Base-by-base conservation (phyloP, 1,140 invertebrate genomes). In the Drosophila miranda region DNA sequence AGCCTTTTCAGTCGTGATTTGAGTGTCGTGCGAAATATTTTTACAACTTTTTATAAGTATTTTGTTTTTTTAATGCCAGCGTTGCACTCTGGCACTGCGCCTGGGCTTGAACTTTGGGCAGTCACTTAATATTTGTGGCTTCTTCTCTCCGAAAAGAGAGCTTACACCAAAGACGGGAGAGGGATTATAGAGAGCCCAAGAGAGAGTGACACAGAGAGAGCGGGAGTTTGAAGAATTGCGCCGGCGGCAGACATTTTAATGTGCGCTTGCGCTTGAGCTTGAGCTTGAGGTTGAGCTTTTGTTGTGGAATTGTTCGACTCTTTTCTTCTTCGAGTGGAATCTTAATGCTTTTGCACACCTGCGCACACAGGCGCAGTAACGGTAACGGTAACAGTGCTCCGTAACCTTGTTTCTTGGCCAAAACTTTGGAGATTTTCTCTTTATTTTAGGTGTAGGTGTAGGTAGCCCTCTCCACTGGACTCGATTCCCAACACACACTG, bases 321-420 rank as follows among this genome's bases (percentile, higher is more conserved):
- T 38, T 38, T 38, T 38, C 30, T 9, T 38, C 56, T 61, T 77
- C 56, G 69, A 86, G 82, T 87, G 81, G 81, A 86, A 86, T 86
- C 87, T 86, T 86, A 87, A 86, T 87, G 82, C 82, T 73, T 87
- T 82, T 38, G 82, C 78, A 87, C 82, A 87, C 82, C 82, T 87
- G 82, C 82, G 80, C 78, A 81, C 23, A 5, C 23, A 26, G 23
- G 23, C 23, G 61, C 64, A 46, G 28, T 46, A 30, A 9, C 8
- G 8, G 34, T 71, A 86, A 87, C 77, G 73, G 81, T 76, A 76
- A 46, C 49, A 23, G 42, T 26, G 38, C 45, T 19, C 78, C 57
- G 68, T 86, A 87, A 75, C 81, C 81, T 81, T 84, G 77, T 86
- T 86, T 86, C 71, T 86, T 76, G 77, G 80, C 79, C 76, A 78